Percentiles rank a stretch among this genome's conserved stretches.
Evolutionary conservation across 2,113 vertebrate genomes (phyloP).

Genomic region (Promerops cafer): DNA sequence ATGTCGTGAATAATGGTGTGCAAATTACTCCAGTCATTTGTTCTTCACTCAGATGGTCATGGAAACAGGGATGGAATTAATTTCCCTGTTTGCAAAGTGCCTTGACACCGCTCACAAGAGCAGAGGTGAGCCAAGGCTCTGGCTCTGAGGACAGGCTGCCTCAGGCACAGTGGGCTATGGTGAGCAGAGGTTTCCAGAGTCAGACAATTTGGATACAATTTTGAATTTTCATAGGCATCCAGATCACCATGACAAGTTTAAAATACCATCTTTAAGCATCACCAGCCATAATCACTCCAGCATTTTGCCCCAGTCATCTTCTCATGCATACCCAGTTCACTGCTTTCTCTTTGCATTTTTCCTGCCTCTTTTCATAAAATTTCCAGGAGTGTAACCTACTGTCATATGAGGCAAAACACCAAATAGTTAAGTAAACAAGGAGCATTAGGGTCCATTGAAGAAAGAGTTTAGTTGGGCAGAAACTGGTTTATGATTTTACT

Average conservation of each 20-base stretch:
- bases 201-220: neutral
- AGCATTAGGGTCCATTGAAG: neutral
- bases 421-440: neutral
- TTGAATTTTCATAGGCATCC: neutral
- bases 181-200: neutral
- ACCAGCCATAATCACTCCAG: neutral
- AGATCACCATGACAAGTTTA: neutral
- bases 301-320: neutral
- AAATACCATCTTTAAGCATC: neutral
- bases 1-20: neutral
- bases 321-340: neutral
- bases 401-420: neutral
- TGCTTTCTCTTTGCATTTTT: neutral
- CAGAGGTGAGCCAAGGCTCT: neutral
- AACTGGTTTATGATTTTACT: neutral
- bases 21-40: neutral
- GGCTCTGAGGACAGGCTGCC: neutral
- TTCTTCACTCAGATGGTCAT: neutral
- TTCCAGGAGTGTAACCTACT: neutral
- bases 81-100: neutral
- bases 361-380: neutral
- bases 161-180: fast-evolving
- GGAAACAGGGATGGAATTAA: neutral
- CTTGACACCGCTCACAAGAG: neutral
- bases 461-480: neutral